Percentiles rank a stretch among this genome's conserved stretches.
phyloP scores from a whole-genome alignment of 2,888 invertebrate species.

The Marasmarcha lunaedactyla region DNA sequence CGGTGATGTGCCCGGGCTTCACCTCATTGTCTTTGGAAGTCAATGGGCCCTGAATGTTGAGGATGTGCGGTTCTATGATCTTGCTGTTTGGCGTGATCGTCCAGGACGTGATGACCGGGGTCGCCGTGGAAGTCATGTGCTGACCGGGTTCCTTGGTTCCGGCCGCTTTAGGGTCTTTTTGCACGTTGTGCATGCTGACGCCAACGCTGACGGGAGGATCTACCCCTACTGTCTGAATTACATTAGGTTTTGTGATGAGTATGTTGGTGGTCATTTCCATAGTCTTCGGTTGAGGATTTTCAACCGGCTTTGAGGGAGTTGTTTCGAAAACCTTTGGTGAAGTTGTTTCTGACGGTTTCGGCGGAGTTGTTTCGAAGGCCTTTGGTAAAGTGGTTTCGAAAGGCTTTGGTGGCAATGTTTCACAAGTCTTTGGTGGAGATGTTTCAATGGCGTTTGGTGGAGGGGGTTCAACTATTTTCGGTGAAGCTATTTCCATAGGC shows the following conservation, averaged over 20 bases:
- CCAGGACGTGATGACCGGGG: conserved; percentile 72
- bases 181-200: background rate
- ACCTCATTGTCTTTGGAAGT: conserved; percentile 34
- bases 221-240: no score
- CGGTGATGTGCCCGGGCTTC: conserved; percentile 44
- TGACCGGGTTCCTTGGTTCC: conserved; percentile 17
- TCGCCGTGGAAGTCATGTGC: conserved; percentile 47
- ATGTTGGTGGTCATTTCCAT: background rate
- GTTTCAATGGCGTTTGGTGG: no score
- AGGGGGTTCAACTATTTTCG: no score
- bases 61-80: conserved; percentile 41
- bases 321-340: background rate
- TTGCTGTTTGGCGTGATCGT: conserved; percentile 57
- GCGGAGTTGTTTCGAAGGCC: no score
- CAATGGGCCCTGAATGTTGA: conserved; percentile 32
- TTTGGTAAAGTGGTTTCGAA: no score
- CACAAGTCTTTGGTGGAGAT: no score
- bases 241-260: background rate
- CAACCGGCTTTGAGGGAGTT: no score
- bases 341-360: background rate
- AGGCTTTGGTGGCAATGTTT: no score
- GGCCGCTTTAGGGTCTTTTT: background rate
- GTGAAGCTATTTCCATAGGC: no score
- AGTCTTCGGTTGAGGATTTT: no score
- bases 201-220: background rate